Evolutionary conservation across 2,888 invertebrate species (phyloP), one percentile per base, ranked within the genome.

Genomic region (Platycheirus rosarum): DNA sequence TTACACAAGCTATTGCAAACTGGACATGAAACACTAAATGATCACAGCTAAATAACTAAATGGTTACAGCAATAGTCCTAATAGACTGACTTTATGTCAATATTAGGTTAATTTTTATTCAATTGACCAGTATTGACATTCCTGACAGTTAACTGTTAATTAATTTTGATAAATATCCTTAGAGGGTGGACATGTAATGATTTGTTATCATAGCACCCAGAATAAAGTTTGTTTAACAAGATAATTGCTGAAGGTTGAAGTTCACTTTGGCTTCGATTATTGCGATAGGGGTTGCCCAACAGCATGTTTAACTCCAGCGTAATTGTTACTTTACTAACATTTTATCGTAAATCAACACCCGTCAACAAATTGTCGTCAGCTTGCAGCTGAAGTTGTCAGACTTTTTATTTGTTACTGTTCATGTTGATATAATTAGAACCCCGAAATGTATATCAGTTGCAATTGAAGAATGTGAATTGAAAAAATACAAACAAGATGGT

Each of bases 171-270:
- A 26, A 55, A 73, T 73, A 51, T 60, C 20, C 44, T 14, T 29
- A 35, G 6, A 44, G 49, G 29, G n/a, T 16, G 2, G 18, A 29
- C 11, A 13, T 35, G 20, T 3, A n/a, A 13, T 55, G 13, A 35
- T 51, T 5, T 66, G 60, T 14, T 46, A 62, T 53, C 37, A 66
- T 46, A 49, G n/a, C 2, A n/a, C n/a, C n/a, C n/a, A n/a, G 9
- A 26, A 35, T 46, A 23, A 7, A 53, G 57, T 75, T 79, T 75
- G 51, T 57, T 79, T 70, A 80, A 70, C 46, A 40, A 8, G 71
- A 29, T 53, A 55, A 48, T 55, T 68, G 55, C 18, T 51, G 16
- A n/a, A 48, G 53, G 16, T 32, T 13, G 37, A n/a, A 20, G 13
- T 48, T 63, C n/a, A n/a, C 40, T 11, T 26, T 51, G 48, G 46